A percentile compares a stretch with the other conserved stretches of the same genome.
These are phyloP conservation scores for Ammodramus savannarum DNA, from an alignment of 2,113 vertebrate species.

Conservation along the genomic window DNA sequence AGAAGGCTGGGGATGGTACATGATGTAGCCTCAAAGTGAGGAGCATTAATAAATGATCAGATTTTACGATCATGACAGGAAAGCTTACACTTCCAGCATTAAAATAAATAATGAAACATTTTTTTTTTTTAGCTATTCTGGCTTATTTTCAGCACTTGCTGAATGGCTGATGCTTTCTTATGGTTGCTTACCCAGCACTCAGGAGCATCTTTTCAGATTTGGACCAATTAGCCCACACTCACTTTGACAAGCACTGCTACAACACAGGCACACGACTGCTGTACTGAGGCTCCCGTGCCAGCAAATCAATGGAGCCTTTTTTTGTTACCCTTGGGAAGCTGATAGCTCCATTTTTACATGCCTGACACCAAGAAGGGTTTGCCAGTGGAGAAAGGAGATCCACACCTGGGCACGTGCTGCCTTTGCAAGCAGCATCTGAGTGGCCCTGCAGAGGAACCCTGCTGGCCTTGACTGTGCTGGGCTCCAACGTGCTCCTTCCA, in stretches of 20 bases:
- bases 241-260: neutral
- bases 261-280: neutral
- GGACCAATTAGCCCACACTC: conserved; percentile 16
- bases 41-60: conserved; percentile 73
- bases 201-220: conserved; percentile 58
- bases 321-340: neutral
- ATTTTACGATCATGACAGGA: conserved; percentile 69
- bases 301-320: neutral
- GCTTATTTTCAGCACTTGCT: conserved; percentile 58
- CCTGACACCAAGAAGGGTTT: neutral
- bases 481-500: neutral
- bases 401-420: neutral
- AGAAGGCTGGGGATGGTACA: neutral
- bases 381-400: neutral
- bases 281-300: neutral
- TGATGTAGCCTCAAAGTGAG: conserved; percentile 22
- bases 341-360: neutral
- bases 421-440: neutral
- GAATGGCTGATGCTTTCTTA: conserved; percentile 62
- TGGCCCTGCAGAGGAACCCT: neutral
- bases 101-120: conserved; percentile 74
- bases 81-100: conserved; percentile 68
- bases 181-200: conserved; percentile 42
- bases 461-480: accelerated
- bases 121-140: conserved; percentile 46